phyloP scores from a whole-genome alignment of 2,113 vertebrate species.

The Hippocampus barbouri region DNA sequence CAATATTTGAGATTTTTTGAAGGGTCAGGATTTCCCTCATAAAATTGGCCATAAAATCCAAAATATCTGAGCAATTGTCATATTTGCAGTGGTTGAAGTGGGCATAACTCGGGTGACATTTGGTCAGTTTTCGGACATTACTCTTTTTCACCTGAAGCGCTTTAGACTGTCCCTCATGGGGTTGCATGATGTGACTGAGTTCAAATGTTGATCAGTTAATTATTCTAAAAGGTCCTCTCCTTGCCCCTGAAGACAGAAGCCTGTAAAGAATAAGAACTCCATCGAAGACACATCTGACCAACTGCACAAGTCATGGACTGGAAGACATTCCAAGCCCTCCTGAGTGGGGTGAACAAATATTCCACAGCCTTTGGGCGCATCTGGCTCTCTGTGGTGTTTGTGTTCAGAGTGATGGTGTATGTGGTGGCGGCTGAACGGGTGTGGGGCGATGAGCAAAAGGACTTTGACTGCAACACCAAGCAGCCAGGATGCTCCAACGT shows the following conservation, averaged over 20 bases:
- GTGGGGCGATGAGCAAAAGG: conserved; percentile 83
- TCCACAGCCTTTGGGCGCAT: conserved; percentile 80
- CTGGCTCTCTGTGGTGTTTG: conserved; percentile 85
- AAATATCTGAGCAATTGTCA: too few relatives aligned
- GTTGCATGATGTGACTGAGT: background rate
- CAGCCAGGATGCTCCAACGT: conserved; percentile 83
- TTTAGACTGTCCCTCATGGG: background rate
- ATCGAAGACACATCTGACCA: background rate
- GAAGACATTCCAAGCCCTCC: conserved; percentile 78
- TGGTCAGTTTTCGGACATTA: background rate
- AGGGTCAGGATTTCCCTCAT: too few relatives aligned
- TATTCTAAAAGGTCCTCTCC: background rate
- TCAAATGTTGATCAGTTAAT: background rate
- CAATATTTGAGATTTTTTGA: too few relatives aligned
- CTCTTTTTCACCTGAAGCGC: too few relatives aligned
- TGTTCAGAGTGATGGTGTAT: conserved; percentile 83
- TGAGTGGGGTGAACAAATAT: conserved; percentile 85
- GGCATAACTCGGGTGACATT: too few relatives aligned
- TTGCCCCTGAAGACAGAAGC: background rate
- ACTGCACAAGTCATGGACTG: conserved; percentile 76
- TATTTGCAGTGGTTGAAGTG: too few relatives aligned
- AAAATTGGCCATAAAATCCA: too few relatives aligned
- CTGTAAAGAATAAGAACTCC: background rate
- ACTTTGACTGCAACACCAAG: conserved; percentile 82
- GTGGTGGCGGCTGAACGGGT: conserved; percentile 82